phyloP scores from a whole-genome alignment of 2,113 vertebrate species.

The Todiramphus chloris region DNA sequence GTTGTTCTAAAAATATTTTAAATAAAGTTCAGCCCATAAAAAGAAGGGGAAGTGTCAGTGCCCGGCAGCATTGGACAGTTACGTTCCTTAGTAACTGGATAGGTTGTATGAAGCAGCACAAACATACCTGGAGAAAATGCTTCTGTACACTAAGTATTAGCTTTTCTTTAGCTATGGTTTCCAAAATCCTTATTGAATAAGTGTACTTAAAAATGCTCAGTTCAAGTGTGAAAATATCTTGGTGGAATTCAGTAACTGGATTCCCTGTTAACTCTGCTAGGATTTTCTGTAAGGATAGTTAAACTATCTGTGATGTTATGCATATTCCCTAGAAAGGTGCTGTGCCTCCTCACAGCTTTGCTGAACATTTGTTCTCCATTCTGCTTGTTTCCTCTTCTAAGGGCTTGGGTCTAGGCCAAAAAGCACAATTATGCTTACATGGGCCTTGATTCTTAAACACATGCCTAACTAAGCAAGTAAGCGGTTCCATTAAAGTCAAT shows the following conservation, averaged over 20 bases:
- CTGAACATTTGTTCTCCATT: constrained; percentile 10
- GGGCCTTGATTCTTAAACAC: constrained; percentile 29
- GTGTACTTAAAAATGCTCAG: neutral
- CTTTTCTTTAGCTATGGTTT: neutral
- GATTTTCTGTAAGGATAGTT: neutral
- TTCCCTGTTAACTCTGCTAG: neutral
- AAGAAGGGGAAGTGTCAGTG: neutral
- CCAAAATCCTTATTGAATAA: neutral
- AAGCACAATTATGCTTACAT: constrained; percentile 1
- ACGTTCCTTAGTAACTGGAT: neutral
- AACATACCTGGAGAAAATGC: neutral
- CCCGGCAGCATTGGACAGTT: neutral
- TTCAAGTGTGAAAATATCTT: neutral
- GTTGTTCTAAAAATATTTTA: neutral
- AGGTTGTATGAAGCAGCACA: neutral
- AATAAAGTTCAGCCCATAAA: neutral
- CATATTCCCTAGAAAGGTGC: neutral
- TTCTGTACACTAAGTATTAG: neutral
- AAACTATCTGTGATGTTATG: neutral
- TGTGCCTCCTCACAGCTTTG: neutral
- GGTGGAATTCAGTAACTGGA: neutral
- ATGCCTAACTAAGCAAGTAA: constrained; percentile 32
- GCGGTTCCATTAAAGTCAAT: constrained; percentile 5
- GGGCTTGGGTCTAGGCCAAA: constrained; percentile 5
- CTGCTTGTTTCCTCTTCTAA: neutral